Conservation (phyloP, 2,888 invertebrate species). For the Mimas tiliae region DNA sequence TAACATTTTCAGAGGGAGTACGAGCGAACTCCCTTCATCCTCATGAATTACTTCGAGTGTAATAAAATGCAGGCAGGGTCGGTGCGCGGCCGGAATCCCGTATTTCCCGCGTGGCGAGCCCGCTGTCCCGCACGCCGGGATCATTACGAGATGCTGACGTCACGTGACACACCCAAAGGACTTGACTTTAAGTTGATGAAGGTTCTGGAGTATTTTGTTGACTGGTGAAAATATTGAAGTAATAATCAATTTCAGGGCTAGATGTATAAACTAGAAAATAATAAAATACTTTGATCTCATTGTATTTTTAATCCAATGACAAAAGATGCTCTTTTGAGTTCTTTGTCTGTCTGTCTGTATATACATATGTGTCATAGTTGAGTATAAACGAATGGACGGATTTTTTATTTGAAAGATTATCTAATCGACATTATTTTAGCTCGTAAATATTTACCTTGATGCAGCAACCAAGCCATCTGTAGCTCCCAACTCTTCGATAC, state of each 20-base stretch:
- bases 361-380: too few species aligned
- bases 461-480: too few species aligned
- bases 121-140: conserved; percentile 41
- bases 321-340: too few species aligned
- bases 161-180: conserved; percentile 34
- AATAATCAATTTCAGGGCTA: not conserved
- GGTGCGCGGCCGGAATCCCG: conserved; percentile 42
- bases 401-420: too few species aligned
- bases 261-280: too few species aligned
- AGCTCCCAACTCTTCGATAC: too few species aligned
- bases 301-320: too few species aligned
- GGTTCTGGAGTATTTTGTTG: conserved; percentile 14
- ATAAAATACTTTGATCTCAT: too few species aligned
- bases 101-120: conserved; percentile 48
- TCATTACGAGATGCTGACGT: conserved; percentile 62
- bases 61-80: conserved; percentile 48
- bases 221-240: not conserved
- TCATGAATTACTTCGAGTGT: conserved; percentile 47
- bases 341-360: too few species aligned
- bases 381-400: too few species aligned
- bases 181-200: conserved; percentile 22
- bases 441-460: too few species aligned
- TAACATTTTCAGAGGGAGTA: conserved; percentile 11
- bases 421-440: too few species aligned
- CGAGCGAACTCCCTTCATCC: conserved; percentile 21